phyloP scores from a whole-genome alignment of 2,888 invertebrate genomes.

The Clanis bilineata region DNA sequence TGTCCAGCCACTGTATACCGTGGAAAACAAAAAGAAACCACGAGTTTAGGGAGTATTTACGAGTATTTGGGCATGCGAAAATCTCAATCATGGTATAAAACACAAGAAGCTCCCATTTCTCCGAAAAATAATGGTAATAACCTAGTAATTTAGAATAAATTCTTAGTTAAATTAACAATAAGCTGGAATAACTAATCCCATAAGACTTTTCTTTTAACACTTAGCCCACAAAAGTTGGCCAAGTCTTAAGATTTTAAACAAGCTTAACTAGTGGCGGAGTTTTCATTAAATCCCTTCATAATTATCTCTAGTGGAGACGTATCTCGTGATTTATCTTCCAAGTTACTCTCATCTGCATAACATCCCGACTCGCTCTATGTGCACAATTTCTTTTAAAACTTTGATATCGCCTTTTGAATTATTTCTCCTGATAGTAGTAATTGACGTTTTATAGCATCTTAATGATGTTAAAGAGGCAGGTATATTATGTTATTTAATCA shows the following conservation, averaged over 20 bases:
- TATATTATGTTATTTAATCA: too few species aligned
- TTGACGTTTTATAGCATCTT: background rate
- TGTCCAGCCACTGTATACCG: too few species aligned
- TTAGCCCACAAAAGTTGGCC: background rate
- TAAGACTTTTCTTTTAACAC: background rate
- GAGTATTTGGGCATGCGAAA: too few species aligned
- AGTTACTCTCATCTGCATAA: conserved; percentile 52
- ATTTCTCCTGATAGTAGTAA: background rate
- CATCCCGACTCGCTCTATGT: conserved; percentile 22
- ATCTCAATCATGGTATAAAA: too few species aligned
- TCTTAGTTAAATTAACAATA: background rate
- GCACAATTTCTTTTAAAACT: background rate
- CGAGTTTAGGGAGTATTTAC: too few species aligned
- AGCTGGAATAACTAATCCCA: background rate
- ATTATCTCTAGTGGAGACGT: conserved; percentile 48
- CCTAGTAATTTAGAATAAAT: background rate
- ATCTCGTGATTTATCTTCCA: conserved; percentile 49
- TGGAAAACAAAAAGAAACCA: too few species aligned
- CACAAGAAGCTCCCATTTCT: too few species aligned
- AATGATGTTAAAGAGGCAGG: background rate
- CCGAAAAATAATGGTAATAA: too few species aligned
- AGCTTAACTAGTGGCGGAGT: conserved; percentile 7
- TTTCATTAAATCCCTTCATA: conserved; percentile 44
- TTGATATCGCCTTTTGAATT: conserved; percentile 3
- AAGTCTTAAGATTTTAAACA: conserved; percentile 5